These are phyloP conservation scores for Sminthurinus aureus DNA, from an alignment of 2,888 invertebrate species.

Conservation along the genomic window DNA sequence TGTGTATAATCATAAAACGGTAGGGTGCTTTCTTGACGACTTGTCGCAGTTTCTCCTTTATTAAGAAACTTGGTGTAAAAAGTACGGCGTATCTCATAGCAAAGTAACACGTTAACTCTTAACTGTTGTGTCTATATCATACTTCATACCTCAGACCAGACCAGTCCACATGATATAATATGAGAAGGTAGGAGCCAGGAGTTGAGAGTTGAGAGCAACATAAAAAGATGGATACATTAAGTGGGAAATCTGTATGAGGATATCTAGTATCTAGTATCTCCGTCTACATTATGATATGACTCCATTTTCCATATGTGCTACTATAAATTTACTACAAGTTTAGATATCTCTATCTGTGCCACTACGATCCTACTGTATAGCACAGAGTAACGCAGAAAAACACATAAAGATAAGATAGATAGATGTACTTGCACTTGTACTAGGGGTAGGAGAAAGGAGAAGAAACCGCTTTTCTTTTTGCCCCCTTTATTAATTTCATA, in stretches of 20 bases:
- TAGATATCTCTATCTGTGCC: no score
- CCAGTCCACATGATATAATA: neutral
- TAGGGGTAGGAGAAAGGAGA: neutral
- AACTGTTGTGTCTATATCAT: no score
- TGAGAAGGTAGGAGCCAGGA: no score
- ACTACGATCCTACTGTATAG: no score
- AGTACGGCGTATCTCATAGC: neutral
- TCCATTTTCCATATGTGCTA: no score
- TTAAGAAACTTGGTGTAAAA: neutral
- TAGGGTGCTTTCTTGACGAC: conserved; percentile 25
- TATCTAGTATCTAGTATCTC: no score
- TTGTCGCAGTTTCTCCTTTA: conserved; percentile 2
- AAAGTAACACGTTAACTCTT: no score
- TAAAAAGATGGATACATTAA: neutral
- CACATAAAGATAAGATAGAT: neutral
- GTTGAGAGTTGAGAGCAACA: neutral
- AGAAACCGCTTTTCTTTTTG: neutral
- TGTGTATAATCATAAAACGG: conserved; percentile 11
- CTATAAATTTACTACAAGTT: no score
- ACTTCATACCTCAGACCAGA: no score
- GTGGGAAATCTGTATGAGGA: no score
- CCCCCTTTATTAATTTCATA: neutral
- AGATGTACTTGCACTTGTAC: neutral
- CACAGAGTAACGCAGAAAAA: neutral
- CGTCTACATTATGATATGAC: no score